These are phyloP conservation scores for Coenobita brevimanus DNA, from an alignment of 1,140 invertebrate genomes.

Conservation along the genomic window DNA sequence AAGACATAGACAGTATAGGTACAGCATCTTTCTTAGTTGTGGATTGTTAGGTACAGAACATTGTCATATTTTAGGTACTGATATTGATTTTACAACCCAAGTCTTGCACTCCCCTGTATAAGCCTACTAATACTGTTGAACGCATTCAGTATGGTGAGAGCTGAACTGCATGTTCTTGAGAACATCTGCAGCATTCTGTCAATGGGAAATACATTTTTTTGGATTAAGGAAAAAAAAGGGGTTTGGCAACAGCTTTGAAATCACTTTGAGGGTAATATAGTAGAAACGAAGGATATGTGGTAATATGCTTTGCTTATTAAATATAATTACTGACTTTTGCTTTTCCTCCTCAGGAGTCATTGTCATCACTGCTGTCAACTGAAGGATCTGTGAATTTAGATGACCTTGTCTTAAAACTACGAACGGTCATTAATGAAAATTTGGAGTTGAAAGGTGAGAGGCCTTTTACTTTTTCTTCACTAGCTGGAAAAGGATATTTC, in stretches of 20 bases:
- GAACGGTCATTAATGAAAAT: constrained; percentile 78
- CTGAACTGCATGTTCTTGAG: too few species aligned
- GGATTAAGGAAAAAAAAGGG: too few species aligned
- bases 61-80: too few species aligned
- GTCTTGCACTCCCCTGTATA: too few species aligned
- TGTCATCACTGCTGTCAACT: constrained; percentile 39
- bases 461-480: background rate
- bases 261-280: too few species aligned
- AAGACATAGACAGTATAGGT: background rate
- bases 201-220: too few species aligned
- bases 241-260: too few species aligned
- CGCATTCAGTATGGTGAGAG: too few species aligned
- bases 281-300: too few species aligned
- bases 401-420: constrained; percentile 76
- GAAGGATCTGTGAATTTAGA: constrained; percentile 71
- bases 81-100: too few species aligned
- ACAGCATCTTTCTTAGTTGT: background rate
- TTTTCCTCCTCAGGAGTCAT: constrained; percentile 37
- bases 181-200: too few species aligned
- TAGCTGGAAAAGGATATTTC: background rate
- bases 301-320: background rate
- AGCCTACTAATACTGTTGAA: too few species aligned
- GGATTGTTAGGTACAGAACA: background rate
- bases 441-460: constrained; percentile 74
- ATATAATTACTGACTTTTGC: background rate